Conservation (phyloP, 1,140 invertebrate genomes). For the Lepeophtheirus salmonis region DNA sequence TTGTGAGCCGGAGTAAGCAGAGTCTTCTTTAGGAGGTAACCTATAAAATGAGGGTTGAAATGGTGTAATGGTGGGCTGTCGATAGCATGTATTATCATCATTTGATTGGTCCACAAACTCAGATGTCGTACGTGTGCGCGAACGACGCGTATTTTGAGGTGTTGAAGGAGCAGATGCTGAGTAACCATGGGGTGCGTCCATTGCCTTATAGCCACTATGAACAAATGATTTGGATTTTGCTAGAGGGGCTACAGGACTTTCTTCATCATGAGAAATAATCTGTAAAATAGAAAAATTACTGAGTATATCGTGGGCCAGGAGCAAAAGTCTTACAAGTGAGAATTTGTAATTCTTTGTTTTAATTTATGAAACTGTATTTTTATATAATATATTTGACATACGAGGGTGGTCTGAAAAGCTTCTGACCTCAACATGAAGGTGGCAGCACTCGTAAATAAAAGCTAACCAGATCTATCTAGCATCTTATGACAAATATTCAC, state of each 20-base stretch:
- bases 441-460: too few species aligned
- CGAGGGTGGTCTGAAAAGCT: not conserved
- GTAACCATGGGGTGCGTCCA: not conserved
- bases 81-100: not conserved
- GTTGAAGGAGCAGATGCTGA: not conserved
- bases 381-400: not conserved
- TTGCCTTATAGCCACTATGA: not conserved
- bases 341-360: not conserved
- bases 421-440: too few species aligned
- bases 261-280: not conserved
- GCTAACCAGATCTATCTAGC: too few species aligned
- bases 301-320: not conserved
- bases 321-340: not conserved
- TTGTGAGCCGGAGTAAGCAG: not conserved
- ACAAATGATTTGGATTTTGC: not conserved
- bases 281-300: not conserved
- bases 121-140: not conserved
- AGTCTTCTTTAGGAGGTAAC: not conserved
- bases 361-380: not conserved
- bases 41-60: not conserved
- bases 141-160: not conserved
- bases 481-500: too few species aligned
- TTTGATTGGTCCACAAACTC: too few species aligned
- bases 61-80: not conserved
- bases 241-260: not conserved